Evolutionary conservation across 2,888 invertebrate genomes (phyloP), one percentile per base, ranked within the genome.

Genomic region (Tiliacea aurago): DNA sequence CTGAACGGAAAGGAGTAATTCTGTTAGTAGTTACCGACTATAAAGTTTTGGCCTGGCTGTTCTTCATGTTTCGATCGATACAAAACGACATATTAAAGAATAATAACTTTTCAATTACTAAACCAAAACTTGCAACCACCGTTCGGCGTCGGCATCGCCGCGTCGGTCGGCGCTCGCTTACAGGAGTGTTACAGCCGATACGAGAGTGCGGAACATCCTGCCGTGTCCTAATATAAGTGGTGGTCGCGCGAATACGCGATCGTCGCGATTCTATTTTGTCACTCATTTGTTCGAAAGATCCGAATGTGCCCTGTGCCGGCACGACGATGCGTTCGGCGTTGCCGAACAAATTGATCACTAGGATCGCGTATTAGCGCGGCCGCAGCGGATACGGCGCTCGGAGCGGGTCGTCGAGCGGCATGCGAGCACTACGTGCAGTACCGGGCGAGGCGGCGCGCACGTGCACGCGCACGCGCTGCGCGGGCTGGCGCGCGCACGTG

Each of bases 401-500:
- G 63, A 55, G 70, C 72, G 78, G 56, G 56, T 55, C 68, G 49
- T 58, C 69, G 69, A 49, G 62, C 65, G 81, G 73, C 70, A 74
- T 75, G 83, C 81, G 80, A 66, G 83, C 74, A 78, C 79, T 83
- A 85, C 71, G 76, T 56, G 75, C 74, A 72, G 84, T 81, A 80
- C 85, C 84, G 78, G 85, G 65, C 45, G 58, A 28, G 28, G 86
- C 71, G 63, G 75, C 47, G 41, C 80, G 88, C 88, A 91, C 91
- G 47, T 45, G 78, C 84, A 93, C 92, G 86, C 92, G 93, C 87
- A 92, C 90, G 84, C 90, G 91, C 84, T 84, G 88, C 62, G 79
- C 84, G 83, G 83, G 88, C 81, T 85, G 89, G 78, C 87, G 89
- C 84, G 90, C 87, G 90, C 93, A 94, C 82, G 93, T 90, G 93